These are phyloP conservation scores for Enteromius paludinosus DNA, from an alignment of 2,797 vertebrate genomes.

Conservation along the genomic window DNA sequence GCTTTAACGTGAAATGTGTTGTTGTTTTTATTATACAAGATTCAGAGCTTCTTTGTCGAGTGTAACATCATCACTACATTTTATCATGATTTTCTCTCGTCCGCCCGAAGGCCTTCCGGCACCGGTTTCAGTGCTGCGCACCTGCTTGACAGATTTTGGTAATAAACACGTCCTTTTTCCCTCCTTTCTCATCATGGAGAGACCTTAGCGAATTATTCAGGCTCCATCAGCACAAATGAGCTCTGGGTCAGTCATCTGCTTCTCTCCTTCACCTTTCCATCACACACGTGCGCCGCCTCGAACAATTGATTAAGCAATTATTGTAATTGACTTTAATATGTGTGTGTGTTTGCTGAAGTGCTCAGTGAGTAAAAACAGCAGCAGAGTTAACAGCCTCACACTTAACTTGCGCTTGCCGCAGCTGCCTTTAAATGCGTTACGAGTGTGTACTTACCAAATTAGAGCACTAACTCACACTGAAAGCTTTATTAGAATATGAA, in stretches of 20 bases:
- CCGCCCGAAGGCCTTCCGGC: not conserved
- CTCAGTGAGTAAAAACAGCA: conserved; percentile 62
- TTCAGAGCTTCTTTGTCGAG: not conserved
- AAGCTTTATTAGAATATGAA: conserved; percentile 76
- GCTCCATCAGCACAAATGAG: conserved; percentile 51
- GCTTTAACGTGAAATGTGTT: not conserved
- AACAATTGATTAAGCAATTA: conserved; percentile 70
- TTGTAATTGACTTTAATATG: conserved; percentile 74
- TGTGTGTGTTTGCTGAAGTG: conserved; percentile 66
- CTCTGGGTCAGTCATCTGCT: conserved; percentile 47
- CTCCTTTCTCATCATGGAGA: conserved; percentile 20
- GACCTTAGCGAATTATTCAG: conserved; percentile 20
- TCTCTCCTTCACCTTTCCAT: conserved; percentile 40
- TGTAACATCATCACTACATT: not conserved
- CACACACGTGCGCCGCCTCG: conserved; percentile 29
- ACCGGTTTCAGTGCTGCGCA: not conserved
- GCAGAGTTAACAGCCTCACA: conserved; percentile 61
- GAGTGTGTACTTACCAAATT: conserved; percentile 77
- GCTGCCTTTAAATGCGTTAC: conserved; percentile 68
- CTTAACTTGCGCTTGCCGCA: conserved; percentile 70
- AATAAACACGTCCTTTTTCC: conserved; percentile 9
- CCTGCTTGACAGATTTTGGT: conserved; percentile 26
- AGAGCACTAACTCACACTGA: conserved; percentile 78
- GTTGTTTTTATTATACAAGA: no score
- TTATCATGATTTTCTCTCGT: not conserved